Evolutionary conservation across 2,888 invertebrate species (phyloP).

Genomic region (Tortrix viridana): DNA sequence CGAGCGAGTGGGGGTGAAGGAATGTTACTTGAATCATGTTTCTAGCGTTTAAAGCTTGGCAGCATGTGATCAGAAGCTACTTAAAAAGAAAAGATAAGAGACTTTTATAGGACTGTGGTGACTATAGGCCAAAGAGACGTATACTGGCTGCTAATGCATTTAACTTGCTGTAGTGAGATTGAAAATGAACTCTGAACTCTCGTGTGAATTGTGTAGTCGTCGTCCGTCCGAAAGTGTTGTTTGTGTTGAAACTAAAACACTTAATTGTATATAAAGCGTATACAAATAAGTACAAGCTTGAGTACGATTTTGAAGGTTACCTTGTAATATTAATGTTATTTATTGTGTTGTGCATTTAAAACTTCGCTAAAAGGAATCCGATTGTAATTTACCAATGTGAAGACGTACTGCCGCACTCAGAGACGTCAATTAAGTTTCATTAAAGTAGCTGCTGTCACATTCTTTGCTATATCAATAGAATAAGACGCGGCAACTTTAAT

Average conservation of each 20-base stretch:
- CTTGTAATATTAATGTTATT: background rate
- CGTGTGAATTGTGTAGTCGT: slow-evolving; percentile 48
- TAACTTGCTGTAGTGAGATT: slow-evolving; percentile 65
- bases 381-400: background rate
- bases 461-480: no score
- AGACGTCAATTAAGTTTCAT: no score
- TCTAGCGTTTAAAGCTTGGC: background rate
- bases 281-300: no score
- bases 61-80: background rate
- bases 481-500: no score
- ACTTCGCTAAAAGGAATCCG: slow-evolving; percentile 8
- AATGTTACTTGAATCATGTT: background rate
- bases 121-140: slow-evolving; percentile 35
- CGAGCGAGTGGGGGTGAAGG: slow-evolving; percentile 63
- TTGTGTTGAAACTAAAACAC: slow-evolving; percentile 12
- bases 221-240: slow-evolving; percentile 45
- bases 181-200: slow-evolving; percentile 43
- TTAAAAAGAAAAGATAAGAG: background rate
- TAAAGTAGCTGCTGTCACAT: no score
- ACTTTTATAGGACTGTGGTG: slow-evolving; percentile 22
- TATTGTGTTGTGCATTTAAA: slow-evolving; percentile 26
- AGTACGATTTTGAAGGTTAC: no score
- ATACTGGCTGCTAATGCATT: slow-evolving; percentile 64
- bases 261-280: background rate
- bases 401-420: no score